These are phyloP conservation scores for Pseudochromis fuscus DNA, from an alignment of 2,797 vertebrate genomes.

Conservation along the genomic window DNA sequence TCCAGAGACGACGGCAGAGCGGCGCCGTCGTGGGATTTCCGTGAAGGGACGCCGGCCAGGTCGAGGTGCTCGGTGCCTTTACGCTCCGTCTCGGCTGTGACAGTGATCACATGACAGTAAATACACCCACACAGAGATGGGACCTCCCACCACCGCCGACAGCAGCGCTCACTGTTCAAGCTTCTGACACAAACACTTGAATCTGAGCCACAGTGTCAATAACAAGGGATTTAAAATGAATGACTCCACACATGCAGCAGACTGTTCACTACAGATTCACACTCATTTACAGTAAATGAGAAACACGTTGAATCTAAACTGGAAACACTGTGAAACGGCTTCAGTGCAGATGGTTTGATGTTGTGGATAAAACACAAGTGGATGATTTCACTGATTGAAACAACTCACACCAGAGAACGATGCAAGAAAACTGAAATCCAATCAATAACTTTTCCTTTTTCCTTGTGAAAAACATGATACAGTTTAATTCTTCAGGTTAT, in stretches of 20 bases:
- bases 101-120: background rate
- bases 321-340: constrained; percentile 1
- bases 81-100: constrained; percentile 88
- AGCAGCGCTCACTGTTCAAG: background rate
- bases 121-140: background rate
- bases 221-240: background rate
- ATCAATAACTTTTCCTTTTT: too few species aligned
- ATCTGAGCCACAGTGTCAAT: too few species aligned
- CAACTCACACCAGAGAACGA: background rate
- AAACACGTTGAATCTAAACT: constrained; percentile 3
- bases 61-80: constrained; percentile 92
- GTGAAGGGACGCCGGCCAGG: constrained; percentile 85
- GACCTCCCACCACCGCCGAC: background rate
- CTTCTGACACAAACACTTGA: too few species aligned
- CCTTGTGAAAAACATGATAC: too few species aligned
- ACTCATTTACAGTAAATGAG: constrained; percentile 20
- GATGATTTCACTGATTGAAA: constrained; percentile 34
- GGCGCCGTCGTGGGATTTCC: constrained; percentile 71
- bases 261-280: background rate
- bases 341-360: constrained; percentile 65
- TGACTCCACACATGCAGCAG: constrained; percentile 44
- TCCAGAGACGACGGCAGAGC: constrained; percentile 88
- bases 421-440: background rate
- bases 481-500: too few species aligned
- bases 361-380: constrained; percentile 65